Conservation (phyloP, 2,113 vertebrate species). For the Polypterus senegalus region DNA sequence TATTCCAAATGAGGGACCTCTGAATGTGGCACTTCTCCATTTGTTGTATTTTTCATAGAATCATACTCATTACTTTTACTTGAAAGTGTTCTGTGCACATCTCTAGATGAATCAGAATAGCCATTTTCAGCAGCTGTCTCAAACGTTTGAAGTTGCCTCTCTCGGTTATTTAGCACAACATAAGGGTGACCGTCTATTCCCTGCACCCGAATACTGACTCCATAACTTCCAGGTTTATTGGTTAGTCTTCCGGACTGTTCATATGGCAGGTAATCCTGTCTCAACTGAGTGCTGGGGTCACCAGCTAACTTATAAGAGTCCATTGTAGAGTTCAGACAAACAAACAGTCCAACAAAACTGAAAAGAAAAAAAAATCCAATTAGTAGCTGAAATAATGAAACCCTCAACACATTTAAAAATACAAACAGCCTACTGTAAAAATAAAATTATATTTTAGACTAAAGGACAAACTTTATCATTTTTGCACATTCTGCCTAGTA, state of each 20-base stretch:
- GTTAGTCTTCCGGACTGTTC: constrained; percentile 37
- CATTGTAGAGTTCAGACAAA: constrained; percentile 57
- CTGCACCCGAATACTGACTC: constrained; percentile 90
- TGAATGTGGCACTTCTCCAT: constrained; percentile 31
- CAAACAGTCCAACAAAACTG: constrained; percentile 19
- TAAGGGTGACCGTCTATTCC: constrained; percentile 93
- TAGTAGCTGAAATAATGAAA: constrained; percentile 19
- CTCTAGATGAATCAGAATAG: constrained; percentile 29
- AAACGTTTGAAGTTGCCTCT: constrained; percentile 49
- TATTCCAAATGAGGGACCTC: constrained; percentile 51
- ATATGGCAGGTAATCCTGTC: constrained; percentile 42
- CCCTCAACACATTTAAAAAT: too few relatives aligned
- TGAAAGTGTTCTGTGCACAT: constrained; percentile 34
- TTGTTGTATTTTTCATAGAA: constrained; percentile 28
- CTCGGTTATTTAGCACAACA: constrained; percentile 87
- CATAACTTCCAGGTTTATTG: constrained; percentile 64
- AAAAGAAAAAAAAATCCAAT: constrained; percentile 33
- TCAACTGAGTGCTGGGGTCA: constrained; percentile 48
- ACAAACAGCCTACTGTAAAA: too few relatives aligned
- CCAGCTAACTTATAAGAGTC: constrained; percentile 67
- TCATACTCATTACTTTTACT: constrained; percentile 46
- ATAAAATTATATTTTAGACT: too few relatives aligned
- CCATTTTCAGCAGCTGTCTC: constrained; percentile 43
- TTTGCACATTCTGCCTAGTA: too few relatives aligned
- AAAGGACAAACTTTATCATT: too few relatives aligned